A percentile compares a stretch with the other conserved stretches of the same genome.
Conservation (phyloP, 2,888 invertebrate species). For the Eugnorisma glareosa region DNA sequence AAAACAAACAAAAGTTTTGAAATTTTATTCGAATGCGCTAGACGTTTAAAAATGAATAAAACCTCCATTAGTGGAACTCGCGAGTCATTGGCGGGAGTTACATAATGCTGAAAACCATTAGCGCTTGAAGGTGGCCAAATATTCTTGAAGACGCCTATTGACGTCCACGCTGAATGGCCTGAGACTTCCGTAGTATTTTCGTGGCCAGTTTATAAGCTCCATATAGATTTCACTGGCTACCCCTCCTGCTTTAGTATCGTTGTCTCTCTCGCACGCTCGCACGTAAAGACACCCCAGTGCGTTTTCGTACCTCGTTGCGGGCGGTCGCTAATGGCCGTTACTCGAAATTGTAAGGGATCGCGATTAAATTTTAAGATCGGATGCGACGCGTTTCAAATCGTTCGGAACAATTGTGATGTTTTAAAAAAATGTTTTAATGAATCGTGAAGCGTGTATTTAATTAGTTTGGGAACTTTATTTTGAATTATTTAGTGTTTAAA, state of each 20-base stretch:
- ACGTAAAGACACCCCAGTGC: slow-evolving; percentile 79
- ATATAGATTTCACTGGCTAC: slow-evolving; percentile 79
- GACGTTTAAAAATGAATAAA: slow-evolving; percentile 38
- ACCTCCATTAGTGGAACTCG: slow-evolving; percentile 42
- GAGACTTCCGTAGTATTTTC: slow-evolving; percentile 73
- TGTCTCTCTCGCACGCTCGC: slow-evolving; percentile 76
- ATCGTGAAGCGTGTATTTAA: slow-evolving; percentile 49
- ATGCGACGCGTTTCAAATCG: slow-evolving; percentile 45
- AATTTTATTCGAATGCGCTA: slow-evolving; percentile 21
- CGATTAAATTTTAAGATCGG: slow-evolving; percentile 62
- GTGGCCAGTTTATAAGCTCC: slow-evolving; percentile 76
- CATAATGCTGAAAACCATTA: slow-evolving; percentile 63
- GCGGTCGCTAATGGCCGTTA: slow-evolving; percentile 67
- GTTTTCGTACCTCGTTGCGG: slow-evolving; percentile 73
- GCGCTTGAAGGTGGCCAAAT: slow-evolving; percentile 60
- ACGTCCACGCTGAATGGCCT: slow-evolving; percentile 68
- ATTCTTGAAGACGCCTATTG: slow-evolving; percentile 67
- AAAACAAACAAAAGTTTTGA: not conserved
- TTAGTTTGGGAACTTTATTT: slow-evolving; percentile 41
- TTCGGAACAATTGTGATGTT: slow-evolving; percentile 59
- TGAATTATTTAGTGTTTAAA: slow-evolving; percentile 45
- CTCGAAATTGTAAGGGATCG: slow-evolving; percentile 66
- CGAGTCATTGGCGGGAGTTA: slow-evolving; percentile 45
- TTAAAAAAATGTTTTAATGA: slow-evolving; percentile 39
- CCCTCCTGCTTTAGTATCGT: slow-evolving; percentile 71